Evolutionary conservation across 1,140 invertebrate genomes (phyloP), one percentile per base, ranked within the genome.

Genomic region (Calliphora vicina): DNA sequence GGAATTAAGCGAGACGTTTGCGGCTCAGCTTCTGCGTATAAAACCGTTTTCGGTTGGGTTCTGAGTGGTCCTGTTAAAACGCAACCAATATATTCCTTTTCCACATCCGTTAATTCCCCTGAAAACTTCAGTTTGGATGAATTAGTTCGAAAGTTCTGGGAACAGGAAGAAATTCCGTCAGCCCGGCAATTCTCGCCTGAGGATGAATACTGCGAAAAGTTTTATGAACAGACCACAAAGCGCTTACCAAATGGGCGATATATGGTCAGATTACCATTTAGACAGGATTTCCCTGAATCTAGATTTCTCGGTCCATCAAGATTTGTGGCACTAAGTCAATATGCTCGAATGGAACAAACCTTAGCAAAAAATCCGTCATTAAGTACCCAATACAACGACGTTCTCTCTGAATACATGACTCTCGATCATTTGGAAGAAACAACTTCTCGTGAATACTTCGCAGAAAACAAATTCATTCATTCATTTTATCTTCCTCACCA

Each of bases 1-100:
- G 57, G 80, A 1, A 17, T 71, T 20, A 81, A 67, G 26, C 67
- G 10, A 10, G 67, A 71, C 2, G 35, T 81, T 10, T 26, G 50
- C 15, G 57, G 26, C 9, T 29, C 25, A 13, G 15, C 27, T 9
- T 6, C 15, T 17, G 26, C 25, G 12, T 71, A 82, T 61, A 82
- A 82, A 15, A 61, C 57, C 5, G 67, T 82, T 10, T 72, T 72
- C 50, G 81, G 81, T 35, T 82, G 81, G 81, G 67, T 82, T n/a
- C 29, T 81, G 17, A 81, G 80, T 29, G 80, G 80, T 8, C 80
- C 23, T 4, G 25, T 81, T 5, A 13, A 27, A 17, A 42, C 61
- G n/a, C 20, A 71, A 13, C 35, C 26, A 12, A 71, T 23, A n/a
- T 26, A 82, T 2, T 15, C 67, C 35, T 35, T 71, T 25, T 25